Percentiles rank a stretch among this genome's conserved stretches.
phyloP scores from a whole-genome alignment of 2,113 vertebrate genomes.

The Lepus europaeus region DNA sequence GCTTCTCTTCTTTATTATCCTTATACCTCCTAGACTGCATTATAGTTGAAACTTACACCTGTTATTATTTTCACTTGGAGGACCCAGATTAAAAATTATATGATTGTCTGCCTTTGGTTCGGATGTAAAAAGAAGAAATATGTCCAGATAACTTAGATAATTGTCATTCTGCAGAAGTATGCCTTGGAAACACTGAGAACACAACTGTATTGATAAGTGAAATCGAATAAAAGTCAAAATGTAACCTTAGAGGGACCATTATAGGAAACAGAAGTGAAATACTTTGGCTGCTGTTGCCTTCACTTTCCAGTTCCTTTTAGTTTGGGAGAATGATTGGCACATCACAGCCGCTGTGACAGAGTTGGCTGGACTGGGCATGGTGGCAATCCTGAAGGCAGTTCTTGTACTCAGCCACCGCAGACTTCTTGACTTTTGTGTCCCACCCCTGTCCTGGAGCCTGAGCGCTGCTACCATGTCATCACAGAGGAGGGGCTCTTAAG shows the following conservation, averaged over 20 bases:
- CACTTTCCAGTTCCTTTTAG: background rate
- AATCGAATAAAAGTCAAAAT: background rate
- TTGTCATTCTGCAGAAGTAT: background rate
- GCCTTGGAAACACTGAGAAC: background rate
- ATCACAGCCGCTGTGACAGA: background rate
- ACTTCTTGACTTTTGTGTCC: background rate
- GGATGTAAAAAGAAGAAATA: background rate
- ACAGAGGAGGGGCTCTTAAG: background rate
- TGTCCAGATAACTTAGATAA: background rate
- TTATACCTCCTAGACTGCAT: background rate
- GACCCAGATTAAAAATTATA: slow-evolving; percentile 11
- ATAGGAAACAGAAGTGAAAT: background rate
- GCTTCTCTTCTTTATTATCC: background rate
- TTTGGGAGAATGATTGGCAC: background rate
- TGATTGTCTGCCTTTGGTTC: background rate
- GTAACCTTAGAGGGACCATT: background rate
- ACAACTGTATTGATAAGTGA: background rate
- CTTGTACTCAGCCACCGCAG: background rate
- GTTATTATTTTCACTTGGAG: background rate
- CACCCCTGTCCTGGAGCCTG: background rate
- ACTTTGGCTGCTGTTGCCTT: background rate
- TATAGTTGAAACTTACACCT: slow-evolving; percentile 30
- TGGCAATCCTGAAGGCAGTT: background rate
- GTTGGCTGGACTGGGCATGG: background rate
- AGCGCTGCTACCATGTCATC: background rate